These are phyloP conservation scores for Setipinna tenuifilis DNA, from an alignment of 2,797 vertebrate genomes.

Conservation along the genomic window DNA sequence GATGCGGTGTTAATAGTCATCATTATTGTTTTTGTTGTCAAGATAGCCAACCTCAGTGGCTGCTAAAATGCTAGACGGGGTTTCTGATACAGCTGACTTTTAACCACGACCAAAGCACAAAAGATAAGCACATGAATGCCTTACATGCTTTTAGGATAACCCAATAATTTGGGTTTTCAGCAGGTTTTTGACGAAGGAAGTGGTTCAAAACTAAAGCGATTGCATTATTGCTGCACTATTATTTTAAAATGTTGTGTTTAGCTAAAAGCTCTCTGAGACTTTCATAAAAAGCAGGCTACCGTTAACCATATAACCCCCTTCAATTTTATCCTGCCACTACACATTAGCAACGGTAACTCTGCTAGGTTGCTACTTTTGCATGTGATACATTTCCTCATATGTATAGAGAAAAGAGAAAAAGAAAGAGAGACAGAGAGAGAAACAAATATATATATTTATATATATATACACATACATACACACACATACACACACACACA, in stretches of 20 bases:
- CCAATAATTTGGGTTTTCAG: not conserved
- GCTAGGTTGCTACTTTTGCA: not conserved
- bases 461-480: too few species aligned
- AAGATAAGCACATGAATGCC: not conserved
- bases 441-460: too few species aligned
- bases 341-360: not conserved
- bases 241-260: not conserved
- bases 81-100: not conserved
- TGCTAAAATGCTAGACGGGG: not conserved
- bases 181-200: not conserved
- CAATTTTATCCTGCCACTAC: not conserved
- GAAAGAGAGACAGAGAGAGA: constrained; percentile 22
- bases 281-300: not conserved
- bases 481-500: too few species aligned
- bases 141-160: too few species aligned
- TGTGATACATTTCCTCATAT: constrained; percentile 15
- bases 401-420: constrained; percentile 31
- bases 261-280: not conserved
- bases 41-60: not conserved
- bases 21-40: not conserved
- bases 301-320: not conserved
- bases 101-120: not conserved
- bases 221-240: not conserved
- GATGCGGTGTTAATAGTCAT: not conserved
- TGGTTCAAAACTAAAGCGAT: too few species aligned